Evolutionary conservation across 2,888 invertebrate genomes (phyloP).

Genomic region (Nemotelus nigrinus): DNA sequence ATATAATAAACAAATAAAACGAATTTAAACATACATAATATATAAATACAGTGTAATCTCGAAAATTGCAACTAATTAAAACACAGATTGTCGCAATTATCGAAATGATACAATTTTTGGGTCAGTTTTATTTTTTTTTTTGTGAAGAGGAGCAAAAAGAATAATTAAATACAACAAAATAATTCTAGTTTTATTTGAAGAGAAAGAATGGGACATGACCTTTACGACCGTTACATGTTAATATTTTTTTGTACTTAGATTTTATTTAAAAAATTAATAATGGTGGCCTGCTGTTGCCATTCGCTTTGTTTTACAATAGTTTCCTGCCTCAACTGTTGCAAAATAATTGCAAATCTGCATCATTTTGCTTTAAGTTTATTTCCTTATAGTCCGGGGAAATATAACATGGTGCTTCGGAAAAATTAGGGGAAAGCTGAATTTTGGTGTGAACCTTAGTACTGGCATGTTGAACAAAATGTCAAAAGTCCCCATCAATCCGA

Average conservation of each 20-base stretch:
- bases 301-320: neutral
- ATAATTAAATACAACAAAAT: slow-evolving; percentile 3
- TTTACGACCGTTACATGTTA: neutral
- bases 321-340: neutral
- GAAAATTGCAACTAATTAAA: neutral
- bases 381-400: no score
- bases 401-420: no score
- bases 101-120: neutral
- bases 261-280: neutral
- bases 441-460: no score
- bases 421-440: no score
- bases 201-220: neutral
- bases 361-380: slow-evolving; percentile 43
- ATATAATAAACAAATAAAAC: no score
- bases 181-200: neutral
- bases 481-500: no score
- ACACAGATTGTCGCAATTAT: neutral
- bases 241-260: neutral
- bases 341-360: neutral
- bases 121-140: neutral
- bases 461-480: no score
- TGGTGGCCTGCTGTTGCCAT: neutral
- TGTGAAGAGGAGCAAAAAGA: neutral
- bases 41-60: no score
- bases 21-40: no score